phyloP scores from a whole-genome alignment of 1,140 invertebrate species.

The Drosophila kepulauana region DNA sequence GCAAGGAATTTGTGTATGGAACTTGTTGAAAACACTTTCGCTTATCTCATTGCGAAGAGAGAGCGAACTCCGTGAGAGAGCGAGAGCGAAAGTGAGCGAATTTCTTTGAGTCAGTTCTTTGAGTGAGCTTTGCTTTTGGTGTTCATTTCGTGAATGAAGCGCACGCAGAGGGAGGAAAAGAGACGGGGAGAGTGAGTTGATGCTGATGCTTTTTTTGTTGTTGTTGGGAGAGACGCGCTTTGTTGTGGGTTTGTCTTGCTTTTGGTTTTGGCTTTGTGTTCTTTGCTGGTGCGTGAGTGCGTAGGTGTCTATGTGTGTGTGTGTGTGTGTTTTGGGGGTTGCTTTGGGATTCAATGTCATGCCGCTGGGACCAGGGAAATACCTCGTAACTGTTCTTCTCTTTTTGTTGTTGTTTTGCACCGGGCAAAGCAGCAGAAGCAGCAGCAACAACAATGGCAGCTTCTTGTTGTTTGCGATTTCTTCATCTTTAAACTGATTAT shows the following conservation, averaged over 20 bases:
- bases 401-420: conserved; percentile 40
- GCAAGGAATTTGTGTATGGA: conserved; percentile 48
- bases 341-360: conserved; percentile 84
- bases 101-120: conserved; percentile 53
- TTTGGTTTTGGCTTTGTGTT: conserved; percentile 5
- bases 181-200: conserved; percentile 6
- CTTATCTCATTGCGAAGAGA: conserved; percentile 25
- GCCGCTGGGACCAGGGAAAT: conserved; percentile 85
- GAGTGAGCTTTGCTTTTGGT: conserved; percentile 24
- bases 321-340: conserved; percentile 64
- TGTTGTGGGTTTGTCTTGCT: conserved; percentile 33
- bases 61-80: background rate
- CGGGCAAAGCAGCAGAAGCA: conserved; percentile 16
- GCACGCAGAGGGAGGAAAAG: conserved; percentile 8
- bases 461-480: conserved; percentile 71
- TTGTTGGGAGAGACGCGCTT: conserved; percentile 19
- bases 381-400: conserved; percentile 61
- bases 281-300: background rate
- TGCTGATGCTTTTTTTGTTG: conserved; percentile 12
- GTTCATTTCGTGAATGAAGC: conserved; percentile 62
- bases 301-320: conserved; percentile 16
- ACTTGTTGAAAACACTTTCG: conserved; percentile 83
- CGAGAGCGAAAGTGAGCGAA: conserved; percentile 17
- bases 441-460: conserved; percentile 35
- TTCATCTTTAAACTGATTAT: conserved; percentile 81